These are phyloP conservation scores for Rhea pennata DNA, from an alignment of 2,113 vertebrate species.

Conservation along the genomic window DNA sequence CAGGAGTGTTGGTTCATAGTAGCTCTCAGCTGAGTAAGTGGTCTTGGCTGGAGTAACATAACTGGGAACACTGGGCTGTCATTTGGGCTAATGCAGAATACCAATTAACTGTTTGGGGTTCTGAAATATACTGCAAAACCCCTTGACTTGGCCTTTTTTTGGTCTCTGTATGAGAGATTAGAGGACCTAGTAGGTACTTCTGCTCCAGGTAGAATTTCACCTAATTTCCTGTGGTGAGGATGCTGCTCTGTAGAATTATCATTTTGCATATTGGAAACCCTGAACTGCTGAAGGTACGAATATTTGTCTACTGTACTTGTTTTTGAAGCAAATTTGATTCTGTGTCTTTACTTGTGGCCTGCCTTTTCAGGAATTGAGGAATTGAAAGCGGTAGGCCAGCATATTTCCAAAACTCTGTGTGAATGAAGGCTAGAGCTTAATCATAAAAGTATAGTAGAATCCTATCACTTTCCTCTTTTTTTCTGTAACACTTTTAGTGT, in stretches of 20 bases:
- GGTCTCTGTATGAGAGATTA: neutral
- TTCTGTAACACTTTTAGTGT: neutral
- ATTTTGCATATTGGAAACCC: neutral
- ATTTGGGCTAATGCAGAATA: neutral
- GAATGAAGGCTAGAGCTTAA: neutral
- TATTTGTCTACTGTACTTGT: neutral
- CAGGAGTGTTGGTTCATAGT: neutral
- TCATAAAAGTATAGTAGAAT: neutral
- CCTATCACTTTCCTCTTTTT: neutral
- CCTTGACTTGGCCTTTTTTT: neutral
- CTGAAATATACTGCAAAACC: neutral
- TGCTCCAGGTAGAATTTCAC: neutral
- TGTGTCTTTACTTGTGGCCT: neutral
- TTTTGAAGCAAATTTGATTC: neutral
- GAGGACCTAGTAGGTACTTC: neutral
- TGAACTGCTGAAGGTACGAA: neutral
- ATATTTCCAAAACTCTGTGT: neutral
- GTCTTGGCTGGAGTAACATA: neutral
- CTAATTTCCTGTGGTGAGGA: neutral
- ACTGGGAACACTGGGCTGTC: neutral
- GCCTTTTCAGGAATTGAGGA: neutral
- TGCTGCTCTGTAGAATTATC: neutral
- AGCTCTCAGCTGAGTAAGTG: neutral
- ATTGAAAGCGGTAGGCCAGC: neutral
- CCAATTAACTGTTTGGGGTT: neutral